phyloP scores from a whole-genome alignment of 1,140 invertebrate species.

The Bombus polaris region DNA sequence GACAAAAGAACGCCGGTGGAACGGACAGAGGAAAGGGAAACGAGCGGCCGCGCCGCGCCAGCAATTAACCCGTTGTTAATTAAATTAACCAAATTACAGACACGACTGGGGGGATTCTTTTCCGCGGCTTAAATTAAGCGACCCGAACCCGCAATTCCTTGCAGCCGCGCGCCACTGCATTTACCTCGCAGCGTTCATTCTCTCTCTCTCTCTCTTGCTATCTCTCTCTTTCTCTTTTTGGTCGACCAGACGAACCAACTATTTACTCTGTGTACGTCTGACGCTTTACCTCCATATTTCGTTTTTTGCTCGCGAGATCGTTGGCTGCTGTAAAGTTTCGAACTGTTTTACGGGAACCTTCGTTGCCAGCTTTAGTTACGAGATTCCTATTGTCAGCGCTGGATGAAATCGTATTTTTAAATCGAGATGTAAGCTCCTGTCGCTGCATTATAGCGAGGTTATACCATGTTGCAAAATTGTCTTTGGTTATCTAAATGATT shows the following conservation, averaged over 20 bases:
- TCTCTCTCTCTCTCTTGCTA: not conserved
- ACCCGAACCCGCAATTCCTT: constrained; percentile 42
- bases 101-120: constrained; percentile 19
- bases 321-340: not conserved
- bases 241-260: not conserved
- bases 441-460: too few relatives aligned
- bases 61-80: constrained; percentile 63
- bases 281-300: too few relatives aligned
- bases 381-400: too few relatives aligned
- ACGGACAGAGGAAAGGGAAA: not conserved
- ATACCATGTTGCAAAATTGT: not conserved
- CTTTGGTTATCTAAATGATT: not conserved
- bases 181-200: not conserved
- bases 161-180: constrained; percentile 15
- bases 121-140: constrained; percentile 10
- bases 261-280: not conserved
- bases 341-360: not conserved
- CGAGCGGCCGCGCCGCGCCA: not conserved
- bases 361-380: not conserved
- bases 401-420: not conserved
- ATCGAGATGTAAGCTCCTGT: not conserved
- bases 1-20: constrained; percentile 41
- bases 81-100: constrained; percentile 52
- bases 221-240: not conserved
- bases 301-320: not conserved